Evolutionary conservation across 2,888 invertebrate species (phyloP).

Genomic region (Zhuqinia jingwanae): DNA sequence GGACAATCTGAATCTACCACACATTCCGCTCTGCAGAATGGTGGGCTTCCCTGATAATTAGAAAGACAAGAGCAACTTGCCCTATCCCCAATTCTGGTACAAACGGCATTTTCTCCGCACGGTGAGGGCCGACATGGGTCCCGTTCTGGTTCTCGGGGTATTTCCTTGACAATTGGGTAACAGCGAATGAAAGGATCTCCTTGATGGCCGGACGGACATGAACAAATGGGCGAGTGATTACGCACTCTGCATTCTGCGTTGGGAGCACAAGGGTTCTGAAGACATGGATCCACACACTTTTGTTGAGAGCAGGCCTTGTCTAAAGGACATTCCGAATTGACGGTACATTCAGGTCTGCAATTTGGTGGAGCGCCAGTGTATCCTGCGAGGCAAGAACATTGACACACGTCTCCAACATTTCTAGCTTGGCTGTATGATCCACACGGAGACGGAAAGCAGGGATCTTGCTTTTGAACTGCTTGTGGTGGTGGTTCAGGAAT

Average conservation of each 20-base stretch:
- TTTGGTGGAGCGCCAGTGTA: constrained; percentile 80
- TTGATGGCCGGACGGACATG: constrained; percentile 82
- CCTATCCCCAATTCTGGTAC: constrained; percentile 87
- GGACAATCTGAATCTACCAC: constrained; percentile 82
- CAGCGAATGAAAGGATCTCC: constrained; percentile 74
- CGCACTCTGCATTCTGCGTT: constrained; percentile 89
- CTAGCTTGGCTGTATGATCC: constrained; percentile 84
- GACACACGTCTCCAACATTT: constrained; percentile 82
- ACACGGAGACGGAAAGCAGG: constrained; percentile 78
- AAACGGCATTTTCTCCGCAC: constrained; percentile 88
- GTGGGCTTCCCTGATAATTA: constrained; percentile 79
- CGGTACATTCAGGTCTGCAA: constrained; percentile 80
- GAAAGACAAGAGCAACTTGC: constrained; percentile 85
- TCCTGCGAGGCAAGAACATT: constrained; percentile 79
- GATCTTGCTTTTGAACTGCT: constrained; percentile 82
- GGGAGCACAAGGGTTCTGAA: constrained; percentile 83
- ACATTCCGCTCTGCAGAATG: constrained; percentile 84
- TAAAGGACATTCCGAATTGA: constrained; percentile 80
- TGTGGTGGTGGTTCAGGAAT: constrained; percentile 79
- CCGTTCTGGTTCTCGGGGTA: constrained; percentile 73
- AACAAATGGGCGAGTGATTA: constrained; percentile 93
- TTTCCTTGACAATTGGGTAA: constrained; percentile 61
- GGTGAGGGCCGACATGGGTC: constrained; percentile 81
- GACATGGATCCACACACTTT: constrained; percentile 82
- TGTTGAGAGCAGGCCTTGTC: constrained; percentile 80